Base-by-base conservation (phyloP, 2,888 invertebrate species). In the Volucella inanis region DNA sequence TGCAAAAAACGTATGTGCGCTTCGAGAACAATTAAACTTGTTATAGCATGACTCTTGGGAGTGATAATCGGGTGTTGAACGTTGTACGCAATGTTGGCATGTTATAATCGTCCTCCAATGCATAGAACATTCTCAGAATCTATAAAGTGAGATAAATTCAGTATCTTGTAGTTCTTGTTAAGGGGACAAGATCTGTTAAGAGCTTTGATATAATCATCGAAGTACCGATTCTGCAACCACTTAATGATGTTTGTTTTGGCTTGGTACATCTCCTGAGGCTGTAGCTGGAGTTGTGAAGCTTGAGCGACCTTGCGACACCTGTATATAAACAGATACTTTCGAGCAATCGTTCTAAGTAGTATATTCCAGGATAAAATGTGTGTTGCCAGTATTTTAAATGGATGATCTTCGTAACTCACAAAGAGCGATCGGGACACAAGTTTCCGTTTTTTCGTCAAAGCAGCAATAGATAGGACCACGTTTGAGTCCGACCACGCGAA, bases 41-140 rank as follows among this genome's bases (percentile, higher is more conserved):
- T 61, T 11, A 50, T 50, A 12, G 8, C 38, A 45, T 67, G 50
- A 4, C 39, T 14, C 15, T 61, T 76, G 3, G 67, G 59, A 6
- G 67, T 14, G 12, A 76, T 59, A 3, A 76, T 59, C 0, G 67
- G 68, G n/a, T 67, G 45, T 11, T 52, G 67, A 67, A 71, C 71
- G n/a, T 80, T 61, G n/a, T 62, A 74, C 11, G 64, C 10, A 9
- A 87, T 45, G 2, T 71, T 14, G 11, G 88, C 71, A 50, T 87
- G 55, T 12, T 67, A 31, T 8, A 89, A 67, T 9, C 89, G 74
- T 54, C 88, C 59, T 15, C 59, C 41, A 6, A 88, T 88, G 61
- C 88, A 79, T 14, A 89, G 76, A 41, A 89, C 49, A 31, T 75
- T 80, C 39, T 80, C 57, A n/a, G 61, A n/a, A 65, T 87, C 88